Conservation (phyloP, 1,140 invertebrate species). For the Meloidogyne hapla region DNA sequence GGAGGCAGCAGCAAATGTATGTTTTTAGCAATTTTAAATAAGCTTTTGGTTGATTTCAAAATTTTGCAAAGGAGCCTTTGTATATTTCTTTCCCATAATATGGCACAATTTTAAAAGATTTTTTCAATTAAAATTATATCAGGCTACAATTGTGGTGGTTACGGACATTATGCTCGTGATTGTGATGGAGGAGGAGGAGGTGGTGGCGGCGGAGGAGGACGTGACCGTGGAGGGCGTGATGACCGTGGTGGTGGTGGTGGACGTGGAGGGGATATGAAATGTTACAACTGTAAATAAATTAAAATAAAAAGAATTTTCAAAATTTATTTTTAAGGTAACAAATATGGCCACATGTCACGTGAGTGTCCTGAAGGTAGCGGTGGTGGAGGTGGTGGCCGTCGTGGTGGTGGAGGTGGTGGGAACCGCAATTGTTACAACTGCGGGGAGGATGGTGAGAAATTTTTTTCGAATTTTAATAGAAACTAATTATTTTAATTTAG, state of each 20-base stretch:
- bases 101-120: no score
- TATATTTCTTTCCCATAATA: no score
- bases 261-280: constrained; percentile 10
- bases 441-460: constrained; percentile 7
- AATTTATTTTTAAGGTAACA: constrained; percentile 7
- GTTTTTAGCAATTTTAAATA: not conserved
- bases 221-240: constrained; percentile 1
- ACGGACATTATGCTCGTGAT: constrained; percentile 24
- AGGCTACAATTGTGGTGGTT: constrained; percentile 20
- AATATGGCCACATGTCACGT: constrained; percentile 24
- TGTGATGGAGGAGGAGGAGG: constrained; percentile 4
- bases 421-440: constrained; percentile 26
- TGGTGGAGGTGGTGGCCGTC: constrained; percentile 11
- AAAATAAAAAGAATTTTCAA: no score
- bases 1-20: constrained; percentile 1
- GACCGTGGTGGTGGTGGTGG: constrained; percentile 16
- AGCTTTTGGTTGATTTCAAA: not conserved
- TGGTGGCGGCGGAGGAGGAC: constrained; percentile 9
- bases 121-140: not conserved
- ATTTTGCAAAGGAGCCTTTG: no score
- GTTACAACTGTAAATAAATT: constrained; percentile 27
- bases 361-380: constrained; percentile 26
- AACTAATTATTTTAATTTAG: no score
- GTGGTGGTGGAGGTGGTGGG: constrained; percentile 11
- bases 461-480: no score